Base-by-base conservation (phyloP, 2,888 invertebrate species). In the Xylota sylvarum region DNA sequence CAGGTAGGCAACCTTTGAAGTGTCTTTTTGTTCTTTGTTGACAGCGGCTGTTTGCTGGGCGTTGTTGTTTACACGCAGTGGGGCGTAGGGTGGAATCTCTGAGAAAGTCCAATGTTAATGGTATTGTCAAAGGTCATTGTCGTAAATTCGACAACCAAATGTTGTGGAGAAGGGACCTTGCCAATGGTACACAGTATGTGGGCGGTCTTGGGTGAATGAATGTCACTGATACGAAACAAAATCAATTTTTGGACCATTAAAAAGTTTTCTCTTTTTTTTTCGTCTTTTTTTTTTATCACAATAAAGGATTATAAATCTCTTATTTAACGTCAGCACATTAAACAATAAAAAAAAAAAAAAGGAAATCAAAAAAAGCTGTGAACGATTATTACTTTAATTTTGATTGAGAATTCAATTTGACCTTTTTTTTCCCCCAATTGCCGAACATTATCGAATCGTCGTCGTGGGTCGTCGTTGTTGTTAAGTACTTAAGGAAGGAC, bases 91-190 rank as follows among this genome's bases (percentile, higher is more conserved):
- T 4, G 40, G 50, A 40, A 27, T 40, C 40, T 3, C 23, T 23
- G 17, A 56, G 30, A 58, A 35, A 72, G 35, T 58, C 65, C 48
- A 70, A 80, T 70, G 43, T 5, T 55, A 30, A 85, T 74, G 80
- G 65, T 43, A 60, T 72, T 81, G 74, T 46, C 60, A 77, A 72
- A 72, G 81, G 85, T 85, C 60, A 72, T 60, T 76, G 65, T 72
- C 40, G 52, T 72, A 60, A 80, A 76, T 80, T 80, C 58, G 46
- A 50, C 62, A 64, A 50, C 48, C 48, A 64, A 64, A 56, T 64
- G 14, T 37, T 62, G 17, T 62, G 30, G 46, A 69, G 67, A 76
- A 77, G 50, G 72, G 79, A 65, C 58, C 12, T 46, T 48, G 32
- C 4, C 30, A 30, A 46, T 1, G 14, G 2, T 17, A n/a, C n/a